Percentiles rank a stretch among this genome's conserved stretches.
Evolutionary conservation across 2,113 vertebrate species (phyloP).

Genomic region (Pitta sordida): DNA sequence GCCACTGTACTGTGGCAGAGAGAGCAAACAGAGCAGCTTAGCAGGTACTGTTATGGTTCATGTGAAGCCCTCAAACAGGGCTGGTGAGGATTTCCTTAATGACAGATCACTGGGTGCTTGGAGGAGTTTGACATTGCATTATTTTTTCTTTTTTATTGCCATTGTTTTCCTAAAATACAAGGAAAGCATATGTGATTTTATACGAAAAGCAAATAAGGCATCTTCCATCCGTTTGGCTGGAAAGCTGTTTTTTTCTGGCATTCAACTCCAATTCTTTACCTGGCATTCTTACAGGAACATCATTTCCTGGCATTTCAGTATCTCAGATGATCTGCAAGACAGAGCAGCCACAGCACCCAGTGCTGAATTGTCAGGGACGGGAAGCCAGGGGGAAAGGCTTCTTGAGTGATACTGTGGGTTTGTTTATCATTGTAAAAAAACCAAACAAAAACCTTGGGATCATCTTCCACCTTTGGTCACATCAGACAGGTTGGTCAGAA

Average conservation of each 20-base stretch:
- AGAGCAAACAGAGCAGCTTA: conserved; percentile 52
- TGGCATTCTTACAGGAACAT: neutral
- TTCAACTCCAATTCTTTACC: neutral
- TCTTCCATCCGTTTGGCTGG: neutral
- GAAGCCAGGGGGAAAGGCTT: neutral
- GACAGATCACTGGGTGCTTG: neutral
- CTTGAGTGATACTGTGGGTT: neutral
- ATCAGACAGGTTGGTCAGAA: neutral
- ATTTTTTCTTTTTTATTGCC: neutral
- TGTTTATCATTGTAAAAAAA: neutral
- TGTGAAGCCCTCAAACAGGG: neutral
- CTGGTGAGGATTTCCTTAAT: conserved; percentile 40
- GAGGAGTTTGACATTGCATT: neutral
- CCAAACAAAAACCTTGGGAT: neutral
- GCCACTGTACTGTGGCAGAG: conserved; percentile 44
- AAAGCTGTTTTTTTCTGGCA: neutral
- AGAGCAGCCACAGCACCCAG: neutral
- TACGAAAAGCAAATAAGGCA: neutral
- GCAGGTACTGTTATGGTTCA: conserved; percentile 27
- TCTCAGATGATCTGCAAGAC: neutral
- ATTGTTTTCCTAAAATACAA: neutral
- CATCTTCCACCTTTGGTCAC: neutral
- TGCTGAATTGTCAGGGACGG: neutral
- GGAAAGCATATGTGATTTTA: neutral
- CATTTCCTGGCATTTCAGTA: neutral